Conservation (phyloP, 2,113 vertebrate species). For the Microcebus griseorufus region DNA sequence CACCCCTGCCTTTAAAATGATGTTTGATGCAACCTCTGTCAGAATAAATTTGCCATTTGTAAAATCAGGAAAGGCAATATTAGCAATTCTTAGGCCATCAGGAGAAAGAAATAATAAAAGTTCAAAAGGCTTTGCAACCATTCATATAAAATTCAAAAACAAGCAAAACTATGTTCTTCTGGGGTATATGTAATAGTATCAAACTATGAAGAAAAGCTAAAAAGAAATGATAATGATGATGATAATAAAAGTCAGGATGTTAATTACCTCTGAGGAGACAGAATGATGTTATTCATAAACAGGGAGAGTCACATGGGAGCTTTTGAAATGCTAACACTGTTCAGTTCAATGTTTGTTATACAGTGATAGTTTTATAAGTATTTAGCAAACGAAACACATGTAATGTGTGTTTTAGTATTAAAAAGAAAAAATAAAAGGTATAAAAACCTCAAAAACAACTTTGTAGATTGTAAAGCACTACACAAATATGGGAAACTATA, state of each 20-base stretch:
- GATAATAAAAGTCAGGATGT: neutral
- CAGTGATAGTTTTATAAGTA: neutral
- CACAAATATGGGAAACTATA: neutral
- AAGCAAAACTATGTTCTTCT: neutral
- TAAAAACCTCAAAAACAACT: neutral
- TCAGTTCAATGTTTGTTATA: neutral
- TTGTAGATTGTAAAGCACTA: neutral
- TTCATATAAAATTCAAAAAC: neutral
- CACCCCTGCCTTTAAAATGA: neutral
- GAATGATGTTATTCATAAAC: neutral
- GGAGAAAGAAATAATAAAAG: neutral
- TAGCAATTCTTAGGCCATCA: neutral
- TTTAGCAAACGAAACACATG: neutral
- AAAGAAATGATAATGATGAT: neutral
- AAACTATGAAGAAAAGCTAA: neutral
- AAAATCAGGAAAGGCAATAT: conserved; percentile 15
- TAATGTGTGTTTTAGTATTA: neutral
- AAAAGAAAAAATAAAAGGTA: neutral
- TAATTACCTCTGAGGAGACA: neutral
- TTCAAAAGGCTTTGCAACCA: neutral
- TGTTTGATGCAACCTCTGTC: neutral
- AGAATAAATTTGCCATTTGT: neutral
- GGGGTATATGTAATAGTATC: neutral
- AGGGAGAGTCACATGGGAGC: neutral
- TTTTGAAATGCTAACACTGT: neutral